These are phyloP conservation scores for Valencia hispanica DNA, from an alignment of 2,797 vertebrate genomes.

Conservation along the genomic window DNA sequence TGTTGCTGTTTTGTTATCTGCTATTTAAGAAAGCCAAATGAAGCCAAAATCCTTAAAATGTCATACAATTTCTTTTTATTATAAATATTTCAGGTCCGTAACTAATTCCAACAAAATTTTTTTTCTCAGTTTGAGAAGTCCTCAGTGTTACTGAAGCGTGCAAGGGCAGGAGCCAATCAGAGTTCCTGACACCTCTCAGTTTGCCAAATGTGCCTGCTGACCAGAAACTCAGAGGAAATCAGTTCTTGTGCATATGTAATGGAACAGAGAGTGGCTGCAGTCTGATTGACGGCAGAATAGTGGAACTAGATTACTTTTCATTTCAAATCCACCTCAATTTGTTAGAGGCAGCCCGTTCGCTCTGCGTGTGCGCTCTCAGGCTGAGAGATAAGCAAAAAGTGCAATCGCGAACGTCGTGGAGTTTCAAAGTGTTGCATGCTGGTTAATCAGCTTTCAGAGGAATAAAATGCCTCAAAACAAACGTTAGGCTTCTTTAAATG, in stretches of 20 bases:
- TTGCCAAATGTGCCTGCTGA: not conserved
- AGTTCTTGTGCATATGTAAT: slow-evolving; percentile 22
- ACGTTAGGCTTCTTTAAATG: slow-evolving; percentile 11
- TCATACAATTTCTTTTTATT: too few species aligned
- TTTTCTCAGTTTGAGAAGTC: not conserved
- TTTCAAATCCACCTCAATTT: slow-evolving; percentile 71
- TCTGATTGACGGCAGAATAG: slow-evolving; percentile 40
- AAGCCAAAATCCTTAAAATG: not conserved
- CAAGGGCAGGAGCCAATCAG: not conserved
- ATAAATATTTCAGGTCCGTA: not conserved
- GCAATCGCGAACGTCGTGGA: slow-evolving; percentile 42
- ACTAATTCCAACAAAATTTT: too few species aligned
- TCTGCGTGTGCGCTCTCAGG: slow-evolving; percentile 32
- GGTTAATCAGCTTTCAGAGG: slow-evolving; percentile 45
- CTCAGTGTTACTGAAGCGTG: not conserved
- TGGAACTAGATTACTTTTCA: slow-evolving; percentile 68
- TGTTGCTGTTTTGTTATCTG: not conserved
- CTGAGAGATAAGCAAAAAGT: slow-evolving; percentile 35
- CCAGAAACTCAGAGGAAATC: slow-evolving; percentile 22
- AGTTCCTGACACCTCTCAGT: slow-evolving; percentile 6
- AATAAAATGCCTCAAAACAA: slow-evolving; percentile 26
- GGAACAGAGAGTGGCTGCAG: slow-evolving; percentile 21
- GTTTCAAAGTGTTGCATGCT: slow-evolving; percentile 18
- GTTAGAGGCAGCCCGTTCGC: slow-evolving; percentile 50
- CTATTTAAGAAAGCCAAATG: not conserved